Conservation (phyloP, 2,888 invertebrate genomes). For the Mythimna ferrago region DNA sequence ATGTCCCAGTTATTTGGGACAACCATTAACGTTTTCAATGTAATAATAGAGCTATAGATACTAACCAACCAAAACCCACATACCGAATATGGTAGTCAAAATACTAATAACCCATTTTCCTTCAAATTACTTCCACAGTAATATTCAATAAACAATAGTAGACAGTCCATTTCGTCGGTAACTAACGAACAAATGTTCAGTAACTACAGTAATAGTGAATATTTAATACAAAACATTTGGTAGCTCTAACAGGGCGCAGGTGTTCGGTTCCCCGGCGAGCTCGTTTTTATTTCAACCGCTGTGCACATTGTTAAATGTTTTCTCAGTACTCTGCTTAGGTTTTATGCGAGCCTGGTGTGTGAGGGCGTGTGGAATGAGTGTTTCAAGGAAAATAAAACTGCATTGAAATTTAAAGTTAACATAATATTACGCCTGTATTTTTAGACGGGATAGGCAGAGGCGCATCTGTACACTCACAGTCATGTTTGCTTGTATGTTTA, state of each 20-base stretch:
- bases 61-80: not conserved
- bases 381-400: not conserved
- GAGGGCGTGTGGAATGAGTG: not conserved
- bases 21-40: not conserved
- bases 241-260: conserved; percentile 41
- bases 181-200: conserved; percentile 26
- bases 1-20: not conserved
- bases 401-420: too few relatives aligned
- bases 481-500: too few relatives aligned
- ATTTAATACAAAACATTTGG: conserved; percentile 51
- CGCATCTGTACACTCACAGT: too few relatives aligned
- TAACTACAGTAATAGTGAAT: conserved; percentile 35
- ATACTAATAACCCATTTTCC: conserved; percentile 13
- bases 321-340: conserved; percentile 29
- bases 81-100: not conserved
- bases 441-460: too few relatives aligned
- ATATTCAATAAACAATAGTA: conserved; percentile 35
- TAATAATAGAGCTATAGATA: not conserved
- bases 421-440: too few relatives aligned
- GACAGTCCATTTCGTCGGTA: conserved; percentile 15
- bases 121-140: conserved; percentile 20
- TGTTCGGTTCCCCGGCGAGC: conserved; percentile 38
- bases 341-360: conserved; percentile 43
- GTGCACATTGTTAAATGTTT: conserved; percentile 34
- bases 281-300: conserved; percentile 45